Evolutionary conservation across 2,113 vertebrate species (phyloP), one percentile per base, ranked within the genome.

Genomic region (Sorex araneus): DNA sequence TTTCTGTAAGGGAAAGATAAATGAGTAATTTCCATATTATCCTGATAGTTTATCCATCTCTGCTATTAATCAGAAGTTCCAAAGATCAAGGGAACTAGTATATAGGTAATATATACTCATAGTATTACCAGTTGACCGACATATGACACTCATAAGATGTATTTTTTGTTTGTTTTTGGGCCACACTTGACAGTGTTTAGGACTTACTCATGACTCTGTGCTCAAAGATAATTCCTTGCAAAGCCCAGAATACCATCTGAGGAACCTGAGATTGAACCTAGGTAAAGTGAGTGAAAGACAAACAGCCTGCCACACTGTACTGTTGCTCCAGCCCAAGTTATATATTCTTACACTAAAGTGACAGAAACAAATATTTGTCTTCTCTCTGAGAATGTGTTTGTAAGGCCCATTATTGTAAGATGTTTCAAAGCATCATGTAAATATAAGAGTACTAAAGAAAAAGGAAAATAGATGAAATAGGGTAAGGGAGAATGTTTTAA

Each of bases 11-110:
- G 97, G 97, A 97, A 97, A 98, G 97, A 98, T 97, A 97, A 94
- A 50, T 94, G 92, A 97, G 94, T 98, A 98, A 97, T 98, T 97
- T 97, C 97, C 97, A 97, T 97, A 97, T 98, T 94, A 97, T 90
- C 96, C 95, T 97, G 97, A 98, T 98, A 97, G 89, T 96, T 96
- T 96, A 94, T 97, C 97, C 45, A 50, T 50, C 47, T 98, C 97
- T 96, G 76, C 92, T 96, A 90, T 95, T 97, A 97, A 98, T 98
- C 97, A 98, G 97, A 97, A 92, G 95, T 97, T 50, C 95, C 90
- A 90, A 95, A 95, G 95, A 96, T 97, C 96, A 97, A 94, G 74
- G 96, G 77, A 92, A 54, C 32, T 96, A 92, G 91, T 89, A 87
- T 94, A 93, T 77, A 95, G 94, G 90, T 94, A 97, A 93, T 95